Base-by-base conservation (phyloP, 2,113 vertebrate species). In the Lepus europaeus region DNA sequence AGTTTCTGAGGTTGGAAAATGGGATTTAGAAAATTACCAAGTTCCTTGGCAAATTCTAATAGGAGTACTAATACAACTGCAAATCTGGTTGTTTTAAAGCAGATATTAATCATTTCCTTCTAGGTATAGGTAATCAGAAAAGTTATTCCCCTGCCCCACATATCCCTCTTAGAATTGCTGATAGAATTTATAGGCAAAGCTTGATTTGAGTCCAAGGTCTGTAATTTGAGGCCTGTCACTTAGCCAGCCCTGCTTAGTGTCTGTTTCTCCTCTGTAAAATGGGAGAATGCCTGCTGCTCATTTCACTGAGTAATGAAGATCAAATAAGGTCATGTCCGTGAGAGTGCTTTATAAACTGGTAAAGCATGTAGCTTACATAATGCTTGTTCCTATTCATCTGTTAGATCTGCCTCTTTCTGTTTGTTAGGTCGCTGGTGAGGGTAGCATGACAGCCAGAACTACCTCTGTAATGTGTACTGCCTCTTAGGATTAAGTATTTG, bases 361-460 rank as follows among this genome's bases (percentile, higher is more conserved):
- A 64, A 92, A 90, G 63, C 72, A 31, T 14, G n/a, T 82, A n/a
- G 51, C 20, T 95, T 88, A n/a, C 61, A 78, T 87, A 77, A 56
- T 70, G 53, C 49, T 61, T 59, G 27, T 22, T 93, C 53, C 68
- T 3, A 9, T 69, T 89, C 53, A 51, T 23, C 33, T 64, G 87
- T 87, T 36, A 33, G 22, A 74, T 70, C 23, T 59, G 72, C 14
- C 45, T 56, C 63, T 86, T 81, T 76, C 59, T 74, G 2, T 82
- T 80, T 39, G 69, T 19, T 81, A 87, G 61, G 39, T 87, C 33
- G 8, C 61, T 79, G 89, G 33, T 66, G 5, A 39, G 77, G 79
- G 25, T 64, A 39, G 56, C 19, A 1, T 68, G 51, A 19, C 9
- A 77, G 68, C 27, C 83, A 45, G 81, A 96, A 45, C 56, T 59